A percentile compares a stretch with the other conserved stretches of the same genome.
phyloP scores from a whole-genome alignment of 53 echinoderm and acorn worm genomes.

The Apostichopus leukothele region DNA sequence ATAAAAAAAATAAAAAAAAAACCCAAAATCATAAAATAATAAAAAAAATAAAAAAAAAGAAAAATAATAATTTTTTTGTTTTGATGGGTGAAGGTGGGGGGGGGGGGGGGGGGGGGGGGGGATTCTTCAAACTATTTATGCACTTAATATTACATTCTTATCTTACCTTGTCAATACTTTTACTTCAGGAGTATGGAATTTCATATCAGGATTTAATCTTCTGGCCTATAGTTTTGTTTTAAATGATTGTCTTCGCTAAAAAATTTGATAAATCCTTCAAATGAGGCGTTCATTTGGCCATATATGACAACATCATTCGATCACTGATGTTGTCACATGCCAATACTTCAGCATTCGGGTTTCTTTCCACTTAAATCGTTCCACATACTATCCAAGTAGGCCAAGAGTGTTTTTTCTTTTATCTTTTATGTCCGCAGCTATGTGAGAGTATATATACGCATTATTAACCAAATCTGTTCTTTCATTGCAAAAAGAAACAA shows the following conservation, averaged over 20 bases:
- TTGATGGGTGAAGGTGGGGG: too few species aligned
- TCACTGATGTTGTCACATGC: neutral
- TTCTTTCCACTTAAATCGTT: constrained; percentile 1
- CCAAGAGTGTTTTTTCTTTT: neutral
- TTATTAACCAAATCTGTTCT: too few species aligned
- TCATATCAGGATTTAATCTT: constrained; percentile 33
- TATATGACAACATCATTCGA: neutral
- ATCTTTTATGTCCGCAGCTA: neutral
- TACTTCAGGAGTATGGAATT: constrained; percentile 23
- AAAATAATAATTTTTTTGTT: too few species aligned
- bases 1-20: too few species aligned
- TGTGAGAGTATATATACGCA: too few species aligned
- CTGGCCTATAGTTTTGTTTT: constrained; percentile 6
- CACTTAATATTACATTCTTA: constrained; percentile 15
- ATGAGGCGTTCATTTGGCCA: neutral
- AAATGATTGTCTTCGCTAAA: neutral
- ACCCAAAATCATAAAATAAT: too few species aligned
- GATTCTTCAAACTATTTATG: constrained; percentile 3
- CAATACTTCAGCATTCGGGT: constrained; percentile 4
- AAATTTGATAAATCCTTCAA: neutral
- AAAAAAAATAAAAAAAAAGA: too few species aligned
- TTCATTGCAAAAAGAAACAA: too few species aligned
- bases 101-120: too few species aligned
- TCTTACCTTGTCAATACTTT: constrained; percentile 18
- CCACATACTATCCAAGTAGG: neutral